Conservation (phyloP, 2,113 vertebrate genomes). For the Mus musculus region GRCm39 chr13:47720001-47720500, state of each 20-base stretch:
- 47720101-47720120: constrained; percentile 85
- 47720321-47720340: constrained; percentile 64
- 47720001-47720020: constrained; percentile 83
- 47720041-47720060: constrained; percentile 88
- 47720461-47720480: constrained; percentile 32
- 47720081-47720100: constrained; percentile 80
- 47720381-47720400: not conserved
- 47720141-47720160: constrained; percentile 70
- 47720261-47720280: constrained; percentile 71
- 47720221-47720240: constrained; percentile 67
- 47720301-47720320: constrained; percentile 69
- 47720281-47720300: constrained; percentile 75
- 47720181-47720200: constrained; percentile 84
- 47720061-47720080: constrained; percentile 88
- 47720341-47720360: constrained; percentile 20
- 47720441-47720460: constrained; percentile 26
- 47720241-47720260: constrained; percentile 72
- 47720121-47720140: constrained; percentile 81
- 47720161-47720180: constrained; percentile 81
- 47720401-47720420: not conserved
- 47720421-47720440: constrained; percentile 19
- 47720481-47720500: not conserved
- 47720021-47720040: constrained; percentile 85
- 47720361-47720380: constrained; percentile 60
- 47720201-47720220: constrained; percentile 77